A percentile compares a stretch with the other conserved stretches of the same genome.
These are phyloP conservation scores for Irena cyanogastra DNA, from an alignment of 2,113 vertebrate genomes.

Conservation along the genomic window DNA sequence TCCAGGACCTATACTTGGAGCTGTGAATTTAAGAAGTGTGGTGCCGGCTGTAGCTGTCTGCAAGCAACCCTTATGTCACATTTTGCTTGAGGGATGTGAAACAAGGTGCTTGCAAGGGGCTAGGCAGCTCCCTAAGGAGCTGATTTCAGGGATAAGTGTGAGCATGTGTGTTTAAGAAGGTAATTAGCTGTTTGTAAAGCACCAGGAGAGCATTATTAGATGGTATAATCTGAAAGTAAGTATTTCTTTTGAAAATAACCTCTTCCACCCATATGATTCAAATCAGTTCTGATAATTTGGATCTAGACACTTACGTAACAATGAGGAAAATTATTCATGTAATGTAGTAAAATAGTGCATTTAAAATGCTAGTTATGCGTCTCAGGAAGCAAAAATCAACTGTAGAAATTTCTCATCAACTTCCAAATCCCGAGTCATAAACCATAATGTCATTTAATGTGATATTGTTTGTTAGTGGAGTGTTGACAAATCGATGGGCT, in stretches of 20 bases:
- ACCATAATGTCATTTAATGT: conserved; percentile 27
- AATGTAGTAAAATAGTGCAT: neutral
- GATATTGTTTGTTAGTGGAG: conserved; percentile 43
- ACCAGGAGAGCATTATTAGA: neutral
- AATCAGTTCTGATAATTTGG: neutral
- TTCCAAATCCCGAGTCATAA: conserved; percentile 36
- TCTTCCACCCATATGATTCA: neutral
- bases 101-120: neutral
- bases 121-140: neutral
- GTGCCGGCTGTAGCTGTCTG: neutral
- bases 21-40: neutral
- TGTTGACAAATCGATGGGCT: neutral
- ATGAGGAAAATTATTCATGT: neutral
- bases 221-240: neutral
- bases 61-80: neutral
- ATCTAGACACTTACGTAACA: conserved; percentile 21
- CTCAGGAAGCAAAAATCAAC: conserved; percentile 71
- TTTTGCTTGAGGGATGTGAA: neutral
- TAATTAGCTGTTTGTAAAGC: neutral
- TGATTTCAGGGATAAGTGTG: neutral
- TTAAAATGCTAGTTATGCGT: neutral
- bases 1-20: neutral
- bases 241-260: neutral
- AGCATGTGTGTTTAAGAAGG: neutral
- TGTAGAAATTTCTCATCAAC: conserved; percentile 50